Conservation (phyloP, 2,888 invertebrate genomes). For the Anagyrus pseudococci region DNA sequence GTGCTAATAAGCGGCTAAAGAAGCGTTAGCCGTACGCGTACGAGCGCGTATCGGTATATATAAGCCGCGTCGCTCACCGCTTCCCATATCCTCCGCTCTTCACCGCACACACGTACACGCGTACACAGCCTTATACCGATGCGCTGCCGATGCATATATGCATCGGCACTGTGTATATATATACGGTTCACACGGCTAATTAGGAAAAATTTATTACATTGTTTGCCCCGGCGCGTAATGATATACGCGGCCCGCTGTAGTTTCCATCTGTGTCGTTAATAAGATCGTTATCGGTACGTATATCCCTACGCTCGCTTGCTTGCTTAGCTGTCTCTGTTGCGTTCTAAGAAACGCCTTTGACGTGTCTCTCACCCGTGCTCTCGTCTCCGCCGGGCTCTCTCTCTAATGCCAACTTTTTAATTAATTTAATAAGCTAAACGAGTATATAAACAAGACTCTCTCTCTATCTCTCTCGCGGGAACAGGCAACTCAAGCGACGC, state of each 20-base stretch:
- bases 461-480: no score
- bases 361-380: neutral
- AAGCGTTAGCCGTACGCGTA: slow-evolving; percentile 1
- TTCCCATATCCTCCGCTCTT: no score
- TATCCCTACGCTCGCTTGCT: no score
- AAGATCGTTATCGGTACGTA: slow-evolving; percentile 22
- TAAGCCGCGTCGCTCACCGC: no score
- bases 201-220: slow-evolving; percentile 34
- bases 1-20: slow-evolving; percentile 9
- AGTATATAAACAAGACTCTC: neutral
- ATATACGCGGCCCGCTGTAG: slow-evolving; percentile 1
- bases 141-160: neutral
- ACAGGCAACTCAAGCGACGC: no score
- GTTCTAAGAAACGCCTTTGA: neutral
- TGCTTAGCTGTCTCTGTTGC: no score
- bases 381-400: no score
- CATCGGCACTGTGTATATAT: no score
- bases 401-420: no score
- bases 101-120: no score
- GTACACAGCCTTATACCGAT: no score
- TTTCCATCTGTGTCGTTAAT: slow-evolving; percentile 27
- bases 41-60: neutral
- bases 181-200: slow-evolving; percentile 23
- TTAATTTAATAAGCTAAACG: slow-evolving; percentile 16
- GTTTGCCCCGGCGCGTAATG: slow-evolving; percentile 3